Evolutionary conservation across 2,113 vertebrate species (phyloP).

Genomic region (Xiphias gladius): DNA sequence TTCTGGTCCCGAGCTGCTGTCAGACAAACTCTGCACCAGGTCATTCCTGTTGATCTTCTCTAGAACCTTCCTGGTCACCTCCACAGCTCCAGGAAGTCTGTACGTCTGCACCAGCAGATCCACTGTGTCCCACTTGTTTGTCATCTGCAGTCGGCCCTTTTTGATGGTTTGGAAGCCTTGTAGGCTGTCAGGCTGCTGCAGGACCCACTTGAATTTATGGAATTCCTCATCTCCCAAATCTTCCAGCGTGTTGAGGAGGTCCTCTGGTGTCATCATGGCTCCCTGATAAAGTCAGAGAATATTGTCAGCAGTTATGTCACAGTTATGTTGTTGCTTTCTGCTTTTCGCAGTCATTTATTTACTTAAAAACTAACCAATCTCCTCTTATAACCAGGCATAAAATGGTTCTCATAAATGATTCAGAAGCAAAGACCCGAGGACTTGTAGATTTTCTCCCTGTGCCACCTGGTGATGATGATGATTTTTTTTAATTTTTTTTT

Average conservation of each 20-base stretch:
- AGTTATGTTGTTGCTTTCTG: no score
- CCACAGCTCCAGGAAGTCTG: neutral
- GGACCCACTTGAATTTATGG: constrained; percentile 14
- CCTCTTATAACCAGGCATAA: no score
- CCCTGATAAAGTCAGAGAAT: neutral
- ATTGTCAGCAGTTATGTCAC: neutral
- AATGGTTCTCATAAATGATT: no score
- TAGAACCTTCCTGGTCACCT: constrained; percentile 21
- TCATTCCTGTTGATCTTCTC: constrained; percentile 33
- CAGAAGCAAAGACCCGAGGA: no score
- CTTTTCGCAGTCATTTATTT: no score
- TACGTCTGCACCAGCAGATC: constrained; percentile 30
- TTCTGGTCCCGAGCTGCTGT: neutral
- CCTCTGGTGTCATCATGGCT: neutral
- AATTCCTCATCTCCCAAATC: neutral
- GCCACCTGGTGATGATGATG: no score
- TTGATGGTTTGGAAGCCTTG: neutral
- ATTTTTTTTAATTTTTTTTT: no score
- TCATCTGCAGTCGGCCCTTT: neutral
- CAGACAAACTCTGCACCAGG: constrained; percentile 8
- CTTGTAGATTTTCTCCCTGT: no score
- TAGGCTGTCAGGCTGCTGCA: neutral
- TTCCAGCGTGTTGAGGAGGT: neutral
- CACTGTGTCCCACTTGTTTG: constrained; percentile 2
- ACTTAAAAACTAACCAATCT: no score